Conservation (phyloP, 2,797 vertebrate genomes). For the Caiman crocodilus region DNA sequence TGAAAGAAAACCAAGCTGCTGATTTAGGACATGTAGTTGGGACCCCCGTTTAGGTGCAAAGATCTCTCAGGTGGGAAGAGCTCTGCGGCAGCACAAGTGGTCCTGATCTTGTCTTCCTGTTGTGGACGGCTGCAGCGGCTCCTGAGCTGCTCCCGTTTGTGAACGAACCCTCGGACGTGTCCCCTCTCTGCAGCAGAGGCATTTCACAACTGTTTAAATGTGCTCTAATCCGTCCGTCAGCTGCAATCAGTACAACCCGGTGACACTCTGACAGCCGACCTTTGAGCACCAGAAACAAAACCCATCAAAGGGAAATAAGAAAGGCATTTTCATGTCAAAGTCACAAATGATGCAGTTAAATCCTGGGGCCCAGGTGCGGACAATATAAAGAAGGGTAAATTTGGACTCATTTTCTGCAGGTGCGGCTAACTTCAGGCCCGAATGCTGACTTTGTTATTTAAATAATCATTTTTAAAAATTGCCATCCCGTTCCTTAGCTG, state of each 20-base stretch:
- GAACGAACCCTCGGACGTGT: constrained; percentile 60
- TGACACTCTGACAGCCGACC: constrained; percentile 29
- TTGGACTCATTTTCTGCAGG: background rate
- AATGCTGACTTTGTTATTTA: constrained; percentile 33
- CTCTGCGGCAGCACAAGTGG: background rate
- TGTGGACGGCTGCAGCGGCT: constrained; percentile 34
- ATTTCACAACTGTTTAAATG: constrained; percentile 62
- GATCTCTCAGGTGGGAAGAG: constrained; percentile 48
- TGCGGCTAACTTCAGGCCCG: constrained; percentile 12
- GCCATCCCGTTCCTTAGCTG: background rate
- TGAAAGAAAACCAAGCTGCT: constrained; percentile 17
- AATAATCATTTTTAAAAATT: constrained; percentile 26
- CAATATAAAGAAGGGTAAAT: background rate
- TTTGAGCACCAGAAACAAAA: constrained; percentile 46
- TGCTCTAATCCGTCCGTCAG: constrained; percentile 67
- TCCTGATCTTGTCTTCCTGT: constrained; percentile 33
- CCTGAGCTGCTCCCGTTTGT: constrained; percentile 36
- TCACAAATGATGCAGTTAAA: background rate
- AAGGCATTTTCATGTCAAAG: constrained; percentile 29
- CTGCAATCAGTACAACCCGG: constrained; percentile 63
- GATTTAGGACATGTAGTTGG: constrained; percentile 57
- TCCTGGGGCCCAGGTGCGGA: background rate
- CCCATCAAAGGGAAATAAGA: constrained; percentile 37
- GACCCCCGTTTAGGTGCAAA: background rate
- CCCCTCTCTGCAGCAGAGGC: background rate